phyloP scores from a whole-genome alignment of 2,113 vertebrate species.

The Gambusia affinis region DNA sequence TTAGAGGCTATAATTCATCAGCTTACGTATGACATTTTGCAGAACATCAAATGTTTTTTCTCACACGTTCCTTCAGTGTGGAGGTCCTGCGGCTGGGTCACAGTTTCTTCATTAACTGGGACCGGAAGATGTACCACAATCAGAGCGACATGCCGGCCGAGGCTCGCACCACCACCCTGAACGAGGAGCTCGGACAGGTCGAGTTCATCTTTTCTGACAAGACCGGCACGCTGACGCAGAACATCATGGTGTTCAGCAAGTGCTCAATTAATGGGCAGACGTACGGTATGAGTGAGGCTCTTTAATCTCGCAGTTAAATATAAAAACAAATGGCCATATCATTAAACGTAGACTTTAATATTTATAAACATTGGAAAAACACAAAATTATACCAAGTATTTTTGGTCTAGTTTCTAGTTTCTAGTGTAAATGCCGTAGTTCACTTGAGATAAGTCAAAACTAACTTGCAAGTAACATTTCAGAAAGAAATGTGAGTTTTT shows the following conservation, averaged over 20 bases:
- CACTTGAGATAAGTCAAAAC: too few relatives aligned
- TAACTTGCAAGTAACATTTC: too few relatives aligned
- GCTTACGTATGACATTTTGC: too few relatives aligned
- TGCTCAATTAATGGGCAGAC: conserved; percentile 86
- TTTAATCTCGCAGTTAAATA: background rate
- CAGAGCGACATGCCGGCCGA: conserved; percentile 80
- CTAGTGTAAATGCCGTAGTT: too few relatives aligned
- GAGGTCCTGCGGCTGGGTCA: conserved; percentile 91
- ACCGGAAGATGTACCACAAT: conserved; percentile 87
- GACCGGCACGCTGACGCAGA: conserved; percentile 93
- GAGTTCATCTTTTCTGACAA: conserved; percentile 94
- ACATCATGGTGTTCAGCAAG: conserved; percentile 94
- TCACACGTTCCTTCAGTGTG: conserved; percentile 78
- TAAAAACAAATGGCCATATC: background rate
- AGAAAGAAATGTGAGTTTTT: too few relatives aligned
- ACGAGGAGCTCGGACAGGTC: conserved; percentile 89
- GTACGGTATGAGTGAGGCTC: conserved; percentile 77
- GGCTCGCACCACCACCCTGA: conserved; percentile 90
- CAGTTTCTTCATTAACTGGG: conserved; percentile 97
- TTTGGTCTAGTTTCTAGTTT: too few relatives aligned
- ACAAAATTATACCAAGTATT: too few relatives aligned
- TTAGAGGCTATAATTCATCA: background rate
- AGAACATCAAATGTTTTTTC: background rate
- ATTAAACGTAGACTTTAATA: background rate
- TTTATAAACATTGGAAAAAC: background rate